Evolutionary conservation across 37 sponge, comb jelly and placozoan species (phyloP), one percentile per base, ranked within the genome.

Genomic region (Mnemiopsis leidyi): DNA sequence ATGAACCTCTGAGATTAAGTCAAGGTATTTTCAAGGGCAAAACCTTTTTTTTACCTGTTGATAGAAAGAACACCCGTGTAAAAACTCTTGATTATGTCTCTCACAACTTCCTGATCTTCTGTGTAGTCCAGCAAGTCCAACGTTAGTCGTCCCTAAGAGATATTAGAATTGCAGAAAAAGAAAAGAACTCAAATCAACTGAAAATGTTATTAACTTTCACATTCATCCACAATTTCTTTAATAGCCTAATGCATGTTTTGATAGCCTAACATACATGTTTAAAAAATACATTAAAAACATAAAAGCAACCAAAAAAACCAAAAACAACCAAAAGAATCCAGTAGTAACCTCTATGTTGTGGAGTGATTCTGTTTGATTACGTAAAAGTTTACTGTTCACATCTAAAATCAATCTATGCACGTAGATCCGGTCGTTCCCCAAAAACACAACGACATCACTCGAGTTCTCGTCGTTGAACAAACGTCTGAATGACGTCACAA

Each of bases 61-160:
- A 79, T 16, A 5, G 7, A 0, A 7, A 79, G 33, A 5, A 5
- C 7, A 0, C 82, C 82, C 3, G 36, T 33, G 37, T 79, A 79
- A 36, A 79, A 79, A 35, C 37, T 36, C 21, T 79, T 16, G 82
- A 79, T 31, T 13, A 79, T 79, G 36, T 79, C 38, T 7, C 38
- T 79, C 1, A 79, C 3, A 35, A 29, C 32, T 29, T 32, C 82
- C 3, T 32, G 31, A 13, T 79, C 23, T 5, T 32, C 33, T 23
- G 82, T 29, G 82, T 79, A 79, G 31, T 79, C 82, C 82, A 32
- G 7, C 36, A 79, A 32, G 37, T 79, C 82, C 26, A 79, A 2
- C n/a, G 29, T 25, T 20, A 48, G 13, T 5, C 61, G 61, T 48
- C 61, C 61, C 61, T 48, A 48, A 48, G 61, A 48, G 5, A 48